Evolutionary conservation across 2,113 vertebrate genomes (phyloP), one percentile per base, ranked within the genome.

Genomic region (Ptilorrhoa leucosticta): DNA sequence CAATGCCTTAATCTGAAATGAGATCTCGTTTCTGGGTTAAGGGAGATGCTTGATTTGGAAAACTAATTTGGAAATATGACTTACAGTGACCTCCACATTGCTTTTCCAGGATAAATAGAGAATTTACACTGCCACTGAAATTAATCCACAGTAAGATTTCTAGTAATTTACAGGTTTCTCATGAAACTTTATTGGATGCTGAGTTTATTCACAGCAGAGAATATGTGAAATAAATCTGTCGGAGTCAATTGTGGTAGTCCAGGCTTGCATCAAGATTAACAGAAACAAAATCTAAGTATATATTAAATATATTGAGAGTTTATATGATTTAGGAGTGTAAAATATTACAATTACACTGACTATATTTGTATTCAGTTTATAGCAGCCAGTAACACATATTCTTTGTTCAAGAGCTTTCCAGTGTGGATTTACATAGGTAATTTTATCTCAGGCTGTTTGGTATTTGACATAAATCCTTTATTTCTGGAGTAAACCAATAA

Each of bases 1-100:
- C 83, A 88, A n/a, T 68, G 37, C 57, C 45, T 66, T 91, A 83
- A 96, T 95, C 88, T 96, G 95, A 94, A 96, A 95, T 65, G 71
- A 96, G 71, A 96, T 93, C 92, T 91, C 44, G 35, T 53, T 90
- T 87, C 76, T 93, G 63, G 42, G 39, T 94, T 56, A 89, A 80
- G 18, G 64, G 21, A 83, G 45, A 80, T 73, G 44, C 40, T 81
- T 58, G 78, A 53, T 89, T 94, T 79, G 35, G 66, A 87, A 95
- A 95, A 86, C 40, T 87, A 63, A 89, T 84, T 71, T 91, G 51
- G 48, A 90, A 94, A 51, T 75, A 66, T 15, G 63, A 54, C 28
- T 83, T 64, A 33, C 4, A n/a, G 45, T 76, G 65, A 75, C n/a
- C 12, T 82, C 61, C 44, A 26, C 23, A 14, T 76, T 84, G 7